A percentile compares a stretch with the other conserved stretches of the same genome.
These are phyloP conservation scores for Diaprepes abbreviatus DNA, from an alignment of 2,888 invertebrate genomes.

Conservation along the genomic window DNA sequence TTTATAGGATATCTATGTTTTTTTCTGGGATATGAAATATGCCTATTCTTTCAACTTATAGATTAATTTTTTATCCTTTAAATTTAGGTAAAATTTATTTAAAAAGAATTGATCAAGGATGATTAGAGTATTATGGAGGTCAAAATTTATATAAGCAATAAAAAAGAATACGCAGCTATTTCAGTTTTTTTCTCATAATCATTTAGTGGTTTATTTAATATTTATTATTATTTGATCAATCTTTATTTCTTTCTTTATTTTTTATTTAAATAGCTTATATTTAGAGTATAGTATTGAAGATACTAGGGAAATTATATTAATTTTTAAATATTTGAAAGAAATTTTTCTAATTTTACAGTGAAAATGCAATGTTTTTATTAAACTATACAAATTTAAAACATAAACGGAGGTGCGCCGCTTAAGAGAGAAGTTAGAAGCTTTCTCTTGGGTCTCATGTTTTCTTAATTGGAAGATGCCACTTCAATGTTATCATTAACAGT, in stretches of 20 bases:
- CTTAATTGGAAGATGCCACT: conserved; percentile 22
- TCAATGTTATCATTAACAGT: conserved; percentile 36
- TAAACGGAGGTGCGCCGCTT: conserved; percentile 18
- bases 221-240: neutral
- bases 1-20: conserved; percentile 58
- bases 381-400: conserved; percentile 30
- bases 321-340: conserved; percentile 10
- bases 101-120: conserved; percentile 62
- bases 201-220: neutral
- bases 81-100: conserved; percentile 66
- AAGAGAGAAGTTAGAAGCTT: conserved; percentile 28
- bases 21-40: conserved; percentile 71
- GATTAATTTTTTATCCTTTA: conserved; percentile 69
- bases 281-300: conserved; percentile 30
- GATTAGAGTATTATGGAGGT: conserved; percentile 56
- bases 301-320: neutral
- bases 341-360: conserved; percentile 21
- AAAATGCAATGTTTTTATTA: conserved; percentile 35
- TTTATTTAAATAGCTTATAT: conserved; percentile 30
- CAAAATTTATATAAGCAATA: conserved; percentile 30
- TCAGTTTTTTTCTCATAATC: neutral
- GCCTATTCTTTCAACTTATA: conserved; percentile 63
- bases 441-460: conserved; percentile 11
- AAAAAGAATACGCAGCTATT: neutral
- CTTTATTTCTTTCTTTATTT: neutral